phyloP scores from a whole-genome alignment of 2,113 vertebrate genomes.

The Archilochus colubris region DNA sequence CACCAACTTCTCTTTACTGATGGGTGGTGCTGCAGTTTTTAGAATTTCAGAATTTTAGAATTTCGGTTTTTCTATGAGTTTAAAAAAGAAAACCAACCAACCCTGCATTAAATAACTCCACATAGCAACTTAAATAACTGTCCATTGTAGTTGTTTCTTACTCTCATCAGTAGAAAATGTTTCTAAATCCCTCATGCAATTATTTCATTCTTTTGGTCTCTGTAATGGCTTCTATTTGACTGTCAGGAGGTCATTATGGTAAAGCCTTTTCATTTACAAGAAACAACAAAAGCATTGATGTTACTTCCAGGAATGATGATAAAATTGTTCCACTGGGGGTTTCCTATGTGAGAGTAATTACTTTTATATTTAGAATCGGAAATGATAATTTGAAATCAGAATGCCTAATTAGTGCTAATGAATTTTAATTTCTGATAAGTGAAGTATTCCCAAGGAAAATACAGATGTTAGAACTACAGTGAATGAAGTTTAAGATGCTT shows the following conservation, averaged over 20 bases:
- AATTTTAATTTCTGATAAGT: constrained; percentile 37
- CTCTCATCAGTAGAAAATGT: background rate
- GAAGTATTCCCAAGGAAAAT: constrained; percentile 14
- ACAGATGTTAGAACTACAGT: background rate
- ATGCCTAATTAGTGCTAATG: constrained; percentile 24
- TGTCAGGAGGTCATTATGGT: background rate
- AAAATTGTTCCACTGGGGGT: background rate
- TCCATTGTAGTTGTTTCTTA: background rate
- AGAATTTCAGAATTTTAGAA: background rate
- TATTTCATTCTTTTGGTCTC: background rate
- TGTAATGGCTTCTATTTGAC: background rate
- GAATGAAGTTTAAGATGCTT: background rate
- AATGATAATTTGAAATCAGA: constrained; percentile 32
- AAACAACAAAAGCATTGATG: background rate
- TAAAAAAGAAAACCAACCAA: background rate
- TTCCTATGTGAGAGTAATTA: background rate
- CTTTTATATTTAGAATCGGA: constrained; percentile 31
- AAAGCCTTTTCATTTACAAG: background rate
- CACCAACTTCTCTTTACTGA: background rate
- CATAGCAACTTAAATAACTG: background rate
- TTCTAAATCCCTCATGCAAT: background rate
- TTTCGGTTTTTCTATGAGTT: background rate
- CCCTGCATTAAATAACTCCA: background rate
- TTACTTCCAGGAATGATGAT: background rate
- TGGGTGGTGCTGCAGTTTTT: background rate